Conservation (phyloP, 2,797 vertebrate genomes). For the Falco columbarius region DNA sequence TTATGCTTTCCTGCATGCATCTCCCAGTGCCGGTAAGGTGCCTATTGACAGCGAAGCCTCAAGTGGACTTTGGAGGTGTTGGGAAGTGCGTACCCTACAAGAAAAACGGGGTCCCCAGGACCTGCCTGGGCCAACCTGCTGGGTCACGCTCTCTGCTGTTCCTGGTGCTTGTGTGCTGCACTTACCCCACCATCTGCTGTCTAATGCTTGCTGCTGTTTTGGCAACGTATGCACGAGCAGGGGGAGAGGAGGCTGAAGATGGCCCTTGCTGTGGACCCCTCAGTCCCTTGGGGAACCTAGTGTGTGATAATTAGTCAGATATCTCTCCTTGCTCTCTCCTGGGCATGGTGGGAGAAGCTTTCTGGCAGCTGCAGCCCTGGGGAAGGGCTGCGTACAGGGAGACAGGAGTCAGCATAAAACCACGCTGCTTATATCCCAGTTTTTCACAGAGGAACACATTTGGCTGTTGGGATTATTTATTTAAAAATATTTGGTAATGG, state of each 20-base stretch:
- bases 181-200: neutral
- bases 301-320: neutral
- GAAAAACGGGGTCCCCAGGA: neutral
- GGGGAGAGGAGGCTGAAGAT: neutral
- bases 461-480: neutral
- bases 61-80: neutral
- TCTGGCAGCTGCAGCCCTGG: neutral
- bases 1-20: neutral
- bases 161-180: neutral
- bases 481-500: neutral
- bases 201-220: neutral
- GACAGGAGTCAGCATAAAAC: neutral
- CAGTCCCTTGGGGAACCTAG: neutral
- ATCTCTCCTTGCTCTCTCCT: neutral
- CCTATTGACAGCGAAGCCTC: neutral
- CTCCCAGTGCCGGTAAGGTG: neutral
- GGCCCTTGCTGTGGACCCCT: neutral
- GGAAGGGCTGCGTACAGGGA: neutral
- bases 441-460: neutral
- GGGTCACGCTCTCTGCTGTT: neutral
- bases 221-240: neutral
- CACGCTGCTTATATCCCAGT: neutral
- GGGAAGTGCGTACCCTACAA: neutral
- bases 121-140: neutral
- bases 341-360: neutral